Percentiles rank a stretch among this genome's conserved stretches.
These are phyloP conservation scores for Nettapus auritus DNA, from an alignment of 2,113 vertebrate species.

Conservation along the genomic window DNA sequence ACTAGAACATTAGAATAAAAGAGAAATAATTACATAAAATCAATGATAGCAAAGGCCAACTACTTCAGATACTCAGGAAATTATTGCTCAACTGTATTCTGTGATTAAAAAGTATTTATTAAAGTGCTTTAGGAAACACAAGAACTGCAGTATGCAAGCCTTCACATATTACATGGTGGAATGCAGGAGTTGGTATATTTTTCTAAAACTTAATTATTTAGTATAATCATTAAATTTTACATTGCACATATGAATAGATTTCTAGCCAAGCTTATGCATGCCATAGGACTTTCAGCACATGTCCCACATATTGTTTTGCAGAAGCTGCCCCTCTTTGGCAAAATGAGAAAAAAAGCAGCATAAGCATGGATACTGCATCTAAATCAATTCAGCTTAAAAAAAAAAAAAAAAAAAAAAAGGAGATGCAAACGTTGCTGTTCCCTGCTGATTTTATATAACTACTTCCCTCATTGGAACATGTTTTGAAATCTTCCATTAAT, in stretches of 20 bases:
- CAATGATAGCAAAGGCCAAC: background rate
- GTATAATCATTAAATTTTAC: constrained; percentile 54
- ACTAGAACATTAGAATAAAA: background rate
- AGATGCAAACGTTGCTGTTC: constrained; percentile 14
- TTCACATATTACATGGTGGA: background rate
- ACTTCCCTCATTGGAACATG: background rate
- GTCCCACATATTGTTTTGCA: constrained; percentile 47
- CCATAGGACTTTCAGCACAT: constrained; percentile 63
- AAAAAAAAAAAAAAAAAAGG: constrained; percentile 16
- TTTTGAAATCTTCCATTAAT: background rate
- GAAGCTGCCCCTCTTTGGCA: constrained; percentile 43
- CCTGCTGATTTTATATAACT: background rate
- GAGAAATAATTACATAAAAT: background rate
- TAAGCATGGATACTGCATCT: constrained; percentile 26
- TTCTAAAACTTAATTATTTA: constrained; percentile 65
- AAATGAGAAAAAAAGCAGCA: constrained; percentile 26
- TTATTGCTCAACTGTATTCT: background rate
- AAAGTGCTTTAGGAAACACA: constrained; percentile 17
- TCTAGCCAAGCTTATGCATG: constrained; percentile 46
- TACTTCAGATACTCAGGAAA: background rate
- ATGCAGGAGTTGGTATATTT: constrained; percentile 60
- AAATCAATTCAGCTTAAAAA: constrained; percentile 19
- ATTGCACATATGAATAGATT: constrained; percentile 39
- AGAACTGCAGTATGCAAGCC: background rate
- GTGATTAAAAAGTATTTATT: background rate